These are phyloP conservation scores for Amazona ochrocephala DNA, from an alignment of 2,797 vertebrate species.

Conservation along the genomic window DNA sequence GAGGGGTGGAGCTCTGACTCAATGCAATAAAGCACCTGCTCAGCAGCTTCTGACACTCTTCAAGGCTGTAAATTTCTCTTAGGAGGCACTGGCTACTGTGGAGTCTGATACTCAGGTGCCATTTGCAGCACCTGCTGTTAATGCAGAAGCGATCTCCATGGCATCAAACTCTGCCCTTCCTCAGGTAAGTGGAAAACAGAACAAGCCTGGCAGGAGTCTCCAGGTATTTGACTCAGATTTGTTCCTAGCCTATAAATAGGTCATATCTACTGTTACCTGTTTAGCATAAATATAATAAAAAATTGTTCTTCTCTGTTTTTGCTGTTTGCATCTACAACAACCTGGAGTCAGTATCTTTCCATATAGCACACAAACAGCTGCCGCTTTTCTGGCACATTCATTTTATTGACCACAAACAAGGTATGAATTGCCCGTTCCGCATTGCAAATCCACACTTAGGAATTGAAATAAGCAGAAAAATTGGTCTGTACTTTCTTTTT, in stretches of 20 bases:
- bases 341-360: background rate
- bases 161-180: constrained; percentile 20
- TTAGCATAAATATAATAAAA: background rate
- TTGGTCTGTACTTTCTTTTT: background rate
- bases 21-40: constrained; percentile 56
- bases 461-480: background rate
- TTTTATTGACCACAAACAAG: background rate
- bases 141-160: background rate
- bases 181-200: constrained; percentile 52
- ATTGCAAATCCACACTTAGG: background rate
- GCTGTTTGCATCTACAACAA: background rate
- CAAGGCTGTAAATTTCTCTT: constrained; percentile 16
- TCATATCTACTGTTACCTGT: background rate
- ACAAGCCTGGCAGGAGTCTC: background rate
- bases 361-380: background rate
- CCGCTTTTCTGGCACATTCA: fast-evolving
- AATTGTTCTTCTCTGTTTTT: background rate
- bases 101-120: background rate
- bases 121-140: background rate
- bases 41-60: constrained; percentile 42
- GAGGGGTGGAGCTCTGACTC: constrained; percentile 69
- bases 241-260: background rate
- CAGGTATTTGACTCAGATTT: background rate
- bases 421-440: background rate
- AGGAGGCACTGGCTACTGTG: background rate